Base-by-base conservation (phyloP, 2,888 invertebrate species). In the Acholoe squamosa region DNA sequence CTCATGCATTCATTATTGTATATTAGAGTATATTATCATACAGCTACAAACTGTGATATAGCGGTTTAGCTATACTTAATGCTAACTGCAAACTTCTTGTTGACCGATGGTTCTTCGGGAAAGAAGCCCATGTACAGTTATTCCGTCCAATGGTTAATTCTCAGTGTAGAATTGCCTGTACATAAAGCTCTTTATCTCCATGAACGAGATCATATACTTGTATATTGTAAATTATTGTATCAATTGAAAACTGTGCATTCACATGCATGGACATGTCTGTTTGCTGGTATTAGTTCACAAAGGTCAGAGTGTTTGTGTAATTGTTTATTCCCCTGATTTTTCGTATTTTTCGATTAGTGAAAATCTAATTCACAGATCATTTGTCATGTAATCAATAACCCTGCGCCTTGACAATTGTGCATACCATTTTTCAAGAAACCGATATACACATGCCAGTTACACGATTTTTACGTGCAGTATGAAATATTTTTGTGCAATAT, bases 91-190 rank as follows among this genome's bases (percentile, higher is more conserved):
- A 34, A 3, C 80, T 80, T 80, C 43, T 80, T 33, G 19, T 34
- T 80, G 33, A 33, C 80, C 80, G 80, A 80, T 33, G 0, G 43
- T 80, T 43, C 80, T 80, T 80, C 80, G 80, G 80, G 86, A 56
- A 54, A 86, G 86, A 86, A 86, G 86, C 86, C 86, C 86, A 86
- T 86, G 86, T 86, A 43, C 86, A 25, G 80, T 43, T 54, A 86
- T 86, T 86, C 86, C 86, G 86, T 86, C 86, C 86, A 86, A 31
- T 86, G 86, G 56, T 56, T 54, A n/a, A 52, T 86, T 86, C 86
- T 86, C 80, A 16, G 12, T 34, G 43, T 80, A 80, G 80, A 80
- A 80, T 80, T 80, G 34, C 80, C 80, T 80, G 80, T 80, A 80
- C 80, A 80, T 80, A 80, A 10, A 80, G 33, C 71, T 34, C 80